Evolutionary conservation across 2,797 vertebrate species (phyloP), one percentile per base, ranked within the genome.

Genomic region (Hemibagrus guttatus): DNA sequence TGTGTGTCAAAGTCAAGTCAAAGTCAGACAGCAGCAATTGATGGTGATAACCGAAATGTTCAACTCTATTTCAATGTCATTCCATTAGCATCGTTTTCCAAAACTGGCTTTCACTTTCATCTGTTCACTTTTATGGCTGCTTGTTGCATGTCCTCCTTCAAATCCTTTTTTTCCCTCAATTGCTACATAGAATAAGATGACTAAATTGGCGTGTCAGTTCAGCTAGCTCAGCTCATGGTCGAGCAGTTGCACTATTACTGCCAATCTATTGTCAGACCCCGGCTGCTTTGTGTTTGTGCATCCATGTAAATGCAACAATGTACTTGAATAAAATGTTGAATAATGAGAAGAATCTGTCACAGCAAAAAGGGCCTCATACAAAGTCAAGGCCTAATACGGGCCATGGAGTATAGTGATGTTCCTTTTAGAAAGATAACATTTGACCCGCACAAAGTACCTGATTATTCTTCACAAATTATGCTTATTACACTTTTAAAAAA

Each of bases 281-380:
- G 52, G 46, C 64, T 71, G 81, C 56, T 54, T n/a, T 71, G 49
- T 71, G 64, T 71, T 69, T 71, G 66, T 39, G 66, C 42, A 46
- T 71, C 49, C 52, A 31, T 56, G 52, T 71, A 71, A 71, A 58
- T 11, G 81, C 81, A 58, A 26, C 81, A 56, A n/a, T 39, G 81
- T 35, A 28, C 66, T 56, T 39, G 66, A 58, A 83, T 71, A 69
- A 71, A 83, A 69, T 42, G 64, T 39, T 56, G 21, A 71, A 56
- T 83, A 83, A 83, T 71, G 28, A 71, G 52, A 83, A 26, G 21
- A 69, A 83, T 83, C 66, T 83, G 81, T 71, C 81, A 83, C 64
- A 71, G 1, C 39, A 28, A 71, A 83, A 83, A 56, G 21, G 64
- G 49, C 66, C 39, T 71, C 14, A 58, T 56, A 26, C 28, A 71